Percentiles rank a stretch among this genome's conserved stretches.
phyloP scores from a whole-genome alignment of 2,888 invertebrate species.

The Buathra laborator region DNA sequence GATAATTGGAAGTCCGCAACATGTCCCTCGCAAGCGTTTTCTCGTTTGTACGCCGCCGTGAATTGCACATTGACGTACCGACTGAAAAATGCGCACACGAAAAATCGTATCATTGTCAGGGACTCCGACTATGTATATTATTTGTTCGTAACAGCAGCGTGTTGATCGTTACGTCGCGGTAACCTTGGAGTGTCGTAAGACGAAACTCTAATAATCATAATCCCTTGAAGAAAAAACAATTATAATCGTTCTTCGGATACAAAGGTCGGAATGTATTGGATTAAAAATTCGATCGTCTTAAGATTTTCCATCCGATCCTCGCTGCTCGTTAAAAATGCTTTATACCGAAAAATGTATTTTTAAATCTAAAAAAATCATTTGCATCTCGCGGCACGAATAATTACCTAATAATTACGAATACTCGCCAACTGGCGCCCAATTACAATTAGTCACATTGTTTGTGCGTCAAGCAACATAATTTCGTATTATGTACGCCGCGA shows the following conservation, averaged over 20 bases:
- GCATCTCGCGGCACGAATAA: neutral
- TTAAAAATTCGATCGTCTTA: neutral
- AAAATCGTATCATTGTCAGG: conserved; percentile 51
- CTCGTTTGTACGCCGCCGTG: too few species aligned
- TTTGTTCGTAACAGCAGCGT: conserved; percentile 24
- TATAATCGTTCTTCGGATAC: neutral
- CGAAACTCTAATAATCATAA: conserved; percentile 37
- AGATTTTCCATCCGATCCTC: neutral
- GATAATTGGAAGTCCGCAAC: too few species aligned
- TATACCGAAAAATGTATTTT: neutral
- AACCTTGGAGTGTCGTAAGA: conserved; percentile 27
- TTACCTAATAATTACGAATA: neutral
- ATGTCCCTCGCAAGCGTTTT: too few species aligned
- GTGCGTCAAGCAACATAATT: too few species aligned
- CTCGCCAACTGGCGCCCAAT: too few species aligned
- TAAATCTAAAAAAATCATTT: neutral
- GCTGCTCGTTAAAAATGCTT: neutral
- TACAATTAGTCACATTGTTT: too few species aligned
- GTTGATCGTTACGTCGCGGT: conserved; percentile 48
- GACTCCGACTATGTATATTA: neutral
- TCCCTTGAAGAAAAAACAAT: neutral
- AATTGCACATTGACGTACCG: too few species aligned
- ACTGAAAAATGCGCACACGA: neutral
- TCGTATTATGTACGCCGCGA: too few species aligned
- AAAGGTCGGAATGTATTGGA: neutral